phyloP scores from a whole-genome alignment of 2,113 vertebrate genomes.

The Protobothrops flavoviridis region DNA sequence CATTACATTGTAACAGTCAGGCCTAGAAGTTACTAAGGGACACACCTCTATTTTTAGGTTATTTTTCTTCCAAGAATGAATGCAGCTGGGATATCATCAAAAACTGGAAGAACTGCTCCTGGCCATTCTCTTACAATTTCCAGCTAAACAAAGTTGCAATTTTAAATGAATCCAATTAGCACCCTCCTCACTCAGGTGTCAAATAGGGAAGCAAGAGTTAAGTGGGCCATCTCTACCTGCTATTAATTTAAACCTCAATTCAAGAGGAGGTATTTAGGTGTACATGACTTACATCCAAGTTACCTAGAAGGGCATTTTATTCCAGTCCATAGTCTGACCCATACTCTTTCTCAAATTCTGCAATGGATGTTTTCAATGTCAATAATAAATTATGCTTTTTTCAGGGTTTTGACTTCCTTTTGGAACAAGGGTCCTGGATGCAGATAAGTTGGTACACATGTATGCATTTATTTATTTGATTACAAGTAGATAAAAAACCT shows the following conservation, averaged over 20 bases:
- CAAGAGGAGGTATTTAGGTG: background rate
- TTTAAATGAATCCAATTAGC: background rate
- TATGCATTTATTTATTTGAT: background rate
- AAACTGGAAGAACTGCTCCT: background rate
- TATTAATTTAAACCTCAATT: background rate
- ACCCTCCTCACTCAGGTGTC: background rate
- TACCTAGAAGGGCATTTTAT: background rate
- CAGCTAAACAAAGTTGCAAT: background rate
- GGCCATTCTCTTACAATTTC: background rate
- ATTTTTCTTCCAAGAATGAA: background rate
- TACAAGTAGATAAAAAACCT: background rate
- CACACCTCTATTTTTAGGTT: background rate
- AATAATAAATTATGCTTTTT: background rate
- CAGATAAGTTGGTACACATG: background rate
- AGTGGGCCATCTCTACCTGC: background rate
- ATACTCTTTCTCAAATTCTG: background rate
- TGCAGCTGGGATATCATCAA: background rate
- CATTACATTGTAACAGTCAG: background rate
- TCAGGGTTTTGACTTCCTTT: background rate
- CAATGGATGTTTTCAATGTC: background rate
- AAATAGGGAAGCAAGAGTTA: background rate
- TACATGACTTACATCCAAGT: background rate
- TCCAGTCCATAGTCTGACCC: background rate
- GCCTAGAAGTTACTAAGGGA: background rate
- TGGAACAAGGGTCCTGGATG: background rate